Base-by-base conservation (phyloP, 2,113 vertebrate species). In the Atherinomorus stipes region DNA sequence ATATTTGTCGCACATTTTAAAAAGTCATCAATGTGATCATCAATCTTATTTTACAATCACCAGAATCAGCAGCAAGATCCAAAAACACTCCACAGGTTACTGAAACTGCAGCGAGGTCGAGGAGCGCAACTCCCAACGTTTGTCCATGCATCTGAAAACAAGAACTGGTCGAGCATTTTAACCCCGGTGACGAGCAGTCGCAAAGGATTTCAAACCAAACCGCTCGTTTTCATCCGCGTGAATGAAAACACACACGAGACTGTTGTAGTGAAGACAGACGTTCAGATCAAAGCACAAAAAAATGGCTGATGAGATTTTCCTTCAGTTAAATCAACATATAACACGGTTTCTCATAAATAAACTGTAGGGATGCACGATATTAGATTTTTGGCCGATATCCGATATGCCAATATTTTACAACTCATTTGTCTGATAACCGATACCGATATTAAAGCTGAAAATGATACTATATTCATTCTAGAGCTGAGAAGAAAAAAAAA, bases 1-100 rank as follows among this genome's bases (percentile, higher is more conserved):
- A 79, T 78, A 84, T 80, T 71, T 82, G 71, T 63, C 64, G 37
- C 85, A 89, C 65, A 78, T 83, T 79, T 78, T 78, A 80, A 85
- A 91, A 87, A 90, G 88, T 80, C 84, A 68, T 84, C 45, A 85
- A 73, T 69, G 53, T 76, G 21, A 67, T 71, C 62, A 40, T 74
- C 76, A 86, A 81, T 66, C 71, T 80, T 83, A 76, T 75, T 31
- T 87, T 84, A 81, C 84, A 81, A 54, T 79, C 37, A 50, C 76
- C 62, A 47, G 52, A 25, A 44, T 31, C 59, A 57, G 63, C 12
- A 69, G 72, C 22, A 42, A 31, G 45, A 78, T 66, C 18, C 40
- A 42, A 72, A 85, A 72, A 85, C 16, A 37, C 22, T 64, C 44
- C 69, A 73, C 74, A 80, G 58, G 65, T 78, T 38, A 64, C 38